Conservation (phyloP, 2,113 vertebrate genomes). For the Cavia aperea region DNA sequence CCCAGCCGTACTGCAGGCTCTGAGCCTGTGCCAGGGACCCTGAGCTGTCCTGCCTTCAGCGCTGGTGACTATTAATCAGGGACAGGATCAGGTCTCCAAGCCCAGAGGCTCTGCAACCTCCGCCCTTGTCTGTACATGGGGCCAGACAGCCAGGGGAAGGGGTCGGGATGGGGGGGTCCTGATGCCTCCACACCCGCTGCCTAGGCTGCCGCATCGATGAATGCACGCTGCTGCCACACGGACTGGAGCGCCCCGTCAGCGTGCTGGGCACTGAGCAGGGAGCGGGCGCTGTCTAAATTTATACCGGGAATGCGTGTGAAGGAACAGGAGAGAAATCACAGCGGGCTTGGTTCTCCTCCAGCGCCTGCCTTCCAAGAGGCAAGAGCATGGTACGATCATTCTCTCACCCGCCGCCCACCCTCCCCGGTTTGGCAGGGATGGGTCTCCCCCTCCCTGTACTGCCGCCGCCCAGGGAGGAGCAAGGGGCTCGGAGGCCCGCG, state of each 20-base stretch:
- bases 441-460: background rate
- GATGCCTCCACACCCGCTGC: background rate
- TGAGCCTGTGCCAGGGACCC: background rate
- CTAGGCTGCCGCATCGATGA: background rate
- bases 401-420: constrained; percentile 61
- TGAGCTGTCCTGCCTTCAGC: background rate
- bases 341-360: constrained; percentile 63
- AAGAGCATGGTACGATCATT: constrained; percentile 57
- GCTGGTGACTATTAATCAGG: background rate
- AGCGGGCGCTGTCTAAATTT: constrained; percentile 62
- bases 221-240: background rate
- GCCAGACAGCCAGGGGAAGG: background rate
- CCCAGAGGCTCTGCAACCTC: background rate
- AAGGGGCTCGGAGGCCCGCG: background rate
- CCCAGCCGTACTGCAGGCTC: background rate
- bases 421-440: constrained; percentile 36
- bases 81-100: background rate
- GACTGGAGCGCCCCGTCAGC: background rate
- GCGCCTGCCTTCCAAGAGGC: constrained; percentile 70
- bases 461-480: background rate
- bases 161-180: too few relatives aligned
- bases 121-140: background rate
- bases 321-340: constrained; percentile 62
- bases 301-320: constrained; percentile 51
- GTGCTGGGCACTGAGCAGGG: background rate